phyloP scores from a whole-genome alignment of 2,888 invertebrate genomes.

The Dusona sp. region DNA sequence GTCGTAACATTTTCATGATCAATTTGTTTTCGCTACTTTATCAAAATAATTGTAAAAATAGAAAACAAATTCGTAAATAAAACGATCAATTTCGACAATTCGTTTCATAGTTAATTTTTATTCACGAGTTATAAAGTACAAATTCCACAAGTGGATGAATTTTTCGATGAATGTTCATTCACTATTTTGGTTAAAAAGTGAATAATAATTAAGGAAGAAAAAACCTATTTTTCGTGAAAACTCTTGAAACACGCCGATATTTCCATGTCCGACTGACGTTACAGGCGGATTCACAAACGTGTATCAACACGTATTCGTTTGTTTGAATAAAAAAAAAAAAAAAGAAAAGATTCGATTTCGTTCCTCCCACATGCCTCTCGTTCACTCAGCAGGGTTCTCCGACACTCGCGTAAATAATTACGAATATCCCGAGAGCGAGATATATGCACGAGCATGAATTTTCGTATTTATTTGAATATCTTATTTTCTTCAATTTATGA shows the following conservation, averaged over 20 bases:
- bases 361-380: conserved; percentile 40
- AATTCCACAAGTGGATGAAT: not conserved
- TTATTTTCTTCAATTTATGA: not conserved
- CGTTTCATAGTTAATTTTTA: not conserved
- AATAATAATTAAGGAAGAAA: not conserved
- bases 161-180: not conserved
- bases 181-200: not conserved
- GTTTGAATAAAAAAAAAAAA: conserved; percentile 19
- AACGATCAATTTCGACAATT: too few relatives aligned
- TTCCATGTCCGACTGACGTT: not conserved
- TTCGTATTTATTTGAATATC: not conserved
- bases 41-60: not conserved
- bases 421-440: not conserved
- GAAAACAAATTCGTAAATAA: not conserved
- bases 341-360: conserved; percentile 2
- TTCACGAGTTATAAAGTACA: not conserved
- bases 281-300: not conserved
- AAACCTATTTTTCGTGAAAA: not conserved
- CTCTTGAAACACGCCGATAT: not conserved
- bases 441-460: not conserved
- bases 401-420: conserved; percentile 11
- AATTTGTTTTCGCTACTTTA: not conserved
- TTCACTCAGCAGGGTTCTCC: conserved; percentile 17
- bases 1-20: too few relatives aligned
- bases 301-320: not conserved